phyloP scores from a whole-genome alignment of 2,797 vertebrate genomes.

The Pipistrellus kuhlii region DNA sequence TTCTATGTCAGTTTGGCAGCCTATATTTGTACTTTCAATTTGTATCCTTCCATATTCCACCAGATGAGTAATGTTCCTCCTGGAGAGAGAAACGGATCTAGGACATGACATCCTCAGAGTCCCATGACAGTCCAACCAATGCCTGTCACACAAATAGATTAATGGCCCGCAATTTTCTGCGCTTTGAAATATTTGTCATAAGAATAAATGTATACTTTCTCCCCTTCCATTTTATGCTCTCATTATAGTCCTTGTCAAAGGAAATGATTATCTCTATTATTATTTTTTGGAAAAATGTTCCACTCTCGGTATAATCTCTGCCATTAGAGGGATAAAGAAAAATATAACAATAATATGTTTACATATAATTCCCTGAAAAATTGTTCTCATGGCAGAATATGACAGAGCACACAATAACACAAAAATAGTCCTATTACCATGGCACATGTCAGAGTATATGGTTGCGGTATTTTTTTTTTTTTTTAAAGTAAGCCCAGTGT shows the following conservation, averaged over 20 bases:
- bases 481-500: neutral
- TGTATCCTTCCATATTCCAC: neutral
- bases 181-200: slow-evolving; percentile 48
- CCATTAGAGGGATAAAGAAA: slow-evolving; percentile 46
- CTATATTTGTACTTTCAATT: neutral
- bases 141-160: slow-evolving; percentile 31
- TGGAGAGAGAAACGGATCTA: neutral
- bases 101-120: neutral
- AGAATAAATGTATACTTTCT: slow-evolving; percentile 23
- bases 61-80: slow-evolving; percentile 1
- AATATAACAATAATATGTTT: slow-evolving; percentile 58
- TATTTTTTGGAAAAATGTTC: slow-evolving; percentile 45
- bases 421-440: slow-evolving; percentile 48
- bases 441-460: neutral
- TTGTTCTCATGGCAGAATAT: neutral
- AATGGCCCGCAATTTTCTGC: slow-evolving; percentile 40
- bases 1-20: neutral
- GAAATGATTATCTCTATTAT: slow-evolving; percentile 60
- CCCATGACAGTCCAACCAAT: neutral
- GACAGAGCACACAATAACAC: slow-evolving; percentile 27
- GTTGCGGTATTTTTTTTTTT: neutral
- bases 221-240: neutral
- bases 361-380: slow-evolving; percentile 39
- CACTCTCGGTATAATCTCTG: slow-evolving; percentile 58
- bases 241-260: slow-evolving; percentile 57